A percentile compares a stretch with the other conserved stretches of the same genome.
phyloP scores from a whole-genome alignment of 2,113 vertebrate species.

The human region DNA sequence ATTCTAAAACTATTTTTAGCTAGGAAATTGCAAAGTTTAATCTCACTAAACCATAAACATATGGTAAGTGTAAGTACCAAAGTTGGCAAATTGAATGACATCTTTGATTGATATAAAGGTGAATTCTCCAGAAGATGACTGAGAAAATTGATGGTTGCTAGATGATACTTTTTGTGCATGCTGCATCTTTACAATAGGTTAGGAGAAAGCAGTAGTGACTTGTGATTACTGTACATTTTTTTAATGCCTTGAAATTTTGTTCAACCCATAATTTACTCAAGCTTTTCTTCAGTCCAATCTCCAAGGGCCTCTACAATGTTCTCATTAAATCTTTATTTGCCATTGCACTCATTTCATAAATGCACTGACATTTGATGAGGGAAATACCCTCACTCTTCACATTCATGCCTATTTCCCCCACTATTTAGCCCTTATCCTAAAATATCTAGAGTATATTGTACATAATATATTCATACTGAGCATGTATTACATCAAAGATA shows the following conservation, averaged over 20 bases:
- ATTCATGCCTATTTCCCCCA: not conserved
- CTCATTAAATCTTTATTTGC: not conserved
- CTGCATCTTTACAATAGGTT: not conserved
- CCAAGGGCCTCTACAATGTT: not conserved
- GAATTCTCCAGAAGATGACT: not conserved
- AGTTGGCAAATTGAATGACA: not conserved
- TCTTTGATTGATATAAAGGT: not conserved
- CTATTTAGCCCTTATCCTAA: not conserved
- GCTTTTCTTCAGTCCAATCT: not conserved
- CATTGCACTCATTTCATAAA: not conserved
- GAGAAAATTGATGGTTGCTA: not conserved
- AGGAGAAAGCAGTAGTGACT: not conserved
- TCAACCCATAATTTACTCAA: not conserved
- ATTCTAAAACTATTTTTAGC: not conserved
- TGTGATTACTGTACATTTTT: not conserved
- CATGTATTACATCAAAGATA: not conserved
- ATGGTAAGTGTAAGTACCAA: not conserved
- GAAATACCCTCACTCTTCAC: not conserved
- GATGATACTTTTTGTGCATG: not conserved
- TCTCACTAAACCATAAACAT: not conserved
- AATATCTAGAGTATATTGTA: not conserved
- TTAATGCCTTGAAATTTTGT: not conserved
- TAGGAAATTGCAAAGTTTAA: no score
- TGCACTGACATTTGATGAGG: not conserved
- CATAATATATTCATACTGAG: not conserved